These are phyloP conservation scores for Malurus splendens DNA, from an alignment of 2,797 vertebrate species.

Conservation along the genomic window DNA sequence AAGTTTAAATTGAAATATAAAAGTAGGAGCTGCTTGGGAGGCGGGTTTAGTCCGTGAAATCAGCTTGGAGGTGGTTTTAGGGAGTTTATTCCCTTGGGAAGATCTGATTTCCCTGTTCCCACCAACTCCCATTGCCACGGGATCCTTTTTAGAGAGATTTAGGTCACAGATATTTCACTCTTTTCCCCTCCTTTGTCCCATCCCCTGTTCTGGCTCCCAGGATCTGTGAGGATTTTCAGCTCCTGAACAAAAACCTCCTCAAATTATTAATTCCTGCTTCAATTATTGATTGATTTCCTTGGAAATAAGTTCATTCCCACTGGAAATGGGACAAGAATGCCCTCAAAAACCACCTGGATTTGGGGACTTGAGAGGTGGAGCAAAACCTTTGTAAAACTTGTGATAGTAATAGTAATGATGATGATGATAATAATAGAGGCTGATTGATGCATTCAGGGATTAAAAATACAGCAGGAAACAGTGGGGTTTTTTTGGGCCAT, in stretches of 20 bases:
- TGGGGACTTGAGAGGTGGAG: not conserved
- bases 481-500: too few species aligned
- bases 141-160: not conserved
- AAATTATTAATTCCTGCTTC: not conserved
- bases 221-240: not conserved
- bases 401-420: too few species aligned
- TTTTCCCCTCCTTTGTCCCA: not conserved
- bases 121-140: not conserved
- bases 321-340: not conserved
- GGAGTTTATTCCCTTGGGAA: not conserved
- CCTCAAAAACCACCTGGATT: too few species aligned
- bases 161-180: not conserved
- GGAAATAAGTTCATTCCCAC: not conserved
- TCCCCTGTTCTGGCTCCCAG: not conserved
- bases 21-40: not conserved
- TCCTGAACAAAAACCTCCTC: not conserved
- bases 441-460: too few species aligned
- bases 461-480: too few species aligned
- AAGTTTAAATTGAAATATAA: fast-evolving
- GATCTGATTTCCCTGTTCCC: not conserved
- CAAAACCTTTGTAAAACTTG: too few species aligned
- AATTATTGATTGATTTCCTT: not conserved
- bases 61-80: not conserved
- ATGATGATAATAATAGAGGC: too few species aligned
- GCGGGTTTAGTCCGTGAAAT: not conserved